Evolutionary conservation across 2,797 vertebrate genomes (phyloP).

Genomic region (Chaenodraco wilsoni): DNA sequence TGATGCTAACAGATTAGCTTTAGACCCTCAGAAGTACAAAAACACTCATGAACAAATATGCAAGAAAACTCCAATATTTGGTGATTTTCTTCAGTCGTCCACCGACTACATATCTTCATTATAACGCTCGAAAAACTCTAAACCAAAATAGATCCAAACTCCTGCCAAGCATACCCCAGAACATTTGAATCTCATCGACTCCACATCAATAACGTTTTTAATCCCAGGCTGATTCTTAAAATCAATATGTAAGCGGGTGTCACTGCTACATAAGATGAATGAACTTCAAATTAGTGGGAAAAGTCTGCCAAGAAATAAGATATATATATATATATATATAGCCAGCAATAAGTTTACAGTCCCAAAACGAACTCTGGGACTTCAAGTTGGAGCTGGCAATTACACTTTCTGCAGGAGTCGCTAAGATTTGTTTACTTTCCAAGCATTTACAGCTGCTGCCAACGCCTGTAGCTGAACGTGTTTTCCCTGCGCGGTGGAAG

Average conservation of each 20-base stretch:
- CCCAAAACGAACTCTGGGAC: slow-evolving; percentile 46
- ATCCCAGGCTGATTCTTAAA: slow-evolving; percentile 4
- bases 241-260: slow-evolving; percentile 2
- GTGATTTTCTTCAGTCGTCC: not conserved
- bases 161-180: not conserved
- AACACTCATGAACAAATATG: too few species aligned
- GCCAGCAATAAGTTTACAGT: slow-evolving; percentile 54
- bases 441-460: slow-evolving; percentile 29
- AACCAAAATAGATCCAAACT: not conserved
- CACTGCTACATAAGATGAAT: slow-evolving; percentile 21
- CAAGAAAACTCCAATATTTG: not conserved
- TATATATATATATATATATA: slow-evolving; percentile 28
- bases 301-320: slow-evolving; percentile 38
- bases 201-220: slow-evolving; percentile 1
- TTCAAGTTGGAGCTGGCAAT: slow-evolving; percentile 43
- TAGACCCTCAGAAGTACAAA: too few species aligned
- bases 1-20: too few species aligned
- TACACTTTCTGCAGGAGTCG: slow-evolving; percentile 33
- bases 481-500: not conserved
- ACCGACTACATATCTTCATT: not conserved
- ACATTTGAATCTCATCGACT: slow-evolving; percentile 1
- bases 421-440: slow-evolving; percentile 43
- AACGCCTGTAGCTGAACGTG: slow-evolving; percentile 19
- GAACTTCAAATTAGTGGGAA: slow-evolving; percentile 22
- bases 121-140: not conserved